phyloP scores from a whole-genome alignment of 2,113 vertebrate species.

The Leiothrix lutea region DNA sequence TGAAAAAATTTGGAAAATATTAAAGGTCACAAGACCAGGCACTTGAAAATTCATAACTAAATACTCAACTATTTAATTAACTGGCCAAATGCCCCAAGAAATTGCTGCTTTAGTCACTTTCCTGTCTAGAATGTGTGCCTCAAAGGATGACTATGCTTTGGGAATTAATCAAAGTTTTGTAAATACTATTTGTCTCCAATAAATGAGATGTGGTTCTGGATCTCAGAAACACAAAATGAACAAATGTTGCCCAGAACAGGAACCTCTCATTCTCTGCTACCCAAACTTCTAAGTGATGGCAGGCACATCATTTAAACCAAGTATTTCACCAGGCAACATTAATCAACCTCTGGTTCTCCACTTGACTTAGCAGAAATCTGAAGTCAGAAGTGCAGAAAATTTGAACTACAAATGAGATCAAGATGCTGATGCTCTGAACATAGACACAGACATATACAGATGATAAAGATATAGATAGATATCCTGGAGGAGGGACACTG shows the following conservation, averaged over 20 bases:
- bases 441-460: neutral
- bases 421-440: neutral
- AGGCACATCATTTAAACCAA: neutral
- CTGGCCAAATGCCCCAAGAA: neutral
- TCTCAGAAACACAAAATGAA: neutral
- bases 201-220: neutral
- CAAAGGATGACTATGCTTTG: neutral
- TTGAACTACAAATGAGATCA: slow-evolving; percentile 9
- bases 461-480: neutral
- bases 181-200: neutral
- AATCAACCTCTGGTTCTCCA: slow-evolving; percentile 6
- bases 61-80: neutral
- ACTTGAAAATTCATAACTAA: neutral
- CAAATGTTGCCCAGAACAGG: neutral
- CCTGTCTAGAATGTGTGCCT: neutral
- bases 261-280: neutral
- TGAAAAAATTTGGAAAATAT: neutral
- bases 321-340: neutral
- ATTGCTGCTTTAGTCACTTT: neutral
- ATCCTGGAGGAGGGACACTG: neutral
- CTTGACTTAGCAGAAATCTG: neutral
- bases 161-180: neutral
- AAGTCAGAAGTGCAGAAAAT: slow-evolving; percentile 32
- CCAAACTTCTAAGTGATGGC: neutral
- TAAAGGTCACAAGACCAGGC: neutral